A percentile compares a stretch with the other conserved stretches of the same genome.
These are phyloP conservation scores for Axinella damicornis DNA, from an alignment of 37 sponge, comb jelly and placozoan genomes.

Conservation along the genomic window DNA sequence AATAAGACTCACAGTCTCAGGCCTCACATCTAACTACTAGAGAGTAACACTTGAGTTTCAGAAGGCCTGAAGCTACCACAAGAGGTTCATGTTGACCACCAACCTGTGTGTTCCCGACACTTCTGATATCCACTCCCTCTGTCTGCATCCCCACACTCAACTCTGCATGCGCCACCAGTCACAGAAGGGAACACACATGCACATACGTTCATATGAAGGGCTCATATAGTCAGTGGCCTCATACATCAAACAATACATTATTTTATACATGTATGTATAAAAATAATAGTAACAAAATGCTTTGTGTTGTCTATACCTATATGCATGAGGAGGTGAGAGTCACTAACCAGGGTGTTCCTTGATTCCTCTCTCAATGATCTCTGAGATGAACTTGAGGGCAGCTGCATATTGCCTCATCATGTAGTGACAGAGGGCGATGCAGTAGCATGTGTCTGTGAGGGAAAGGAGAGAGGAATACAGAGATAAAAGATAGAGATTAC, in stretches of 20 bases:
- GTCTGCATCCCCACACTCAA: slow-evolving; percentile 96
- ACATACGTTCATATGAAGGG: too few relatives aligned
- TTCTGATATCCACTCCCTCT: slow-evolving; percentile 94
- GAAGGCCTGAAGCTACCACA: too few relatives aligned
- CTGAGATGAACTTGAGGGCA: slow-evolving; percentile 94
- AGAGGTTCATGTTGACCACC: neutral
- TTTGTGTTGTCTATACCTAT: neutral
- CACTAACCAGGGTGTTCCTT: slow-evolving; percentile 87
- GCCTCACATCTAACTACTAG: too few relatives aligned
- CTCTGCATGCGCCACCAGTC: slow-evolving; percentile 47
- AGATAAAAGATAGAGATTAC: too few relatives aligned
- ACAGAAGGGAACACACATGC: too few relatives aligned
- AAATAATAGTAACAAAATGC: neutral
- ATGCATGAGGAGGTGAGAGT: too few relatives aligned
- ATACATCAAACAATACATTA: too few relatives aligned
- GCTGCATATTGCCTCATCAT: slow-evolving; percentile 87
- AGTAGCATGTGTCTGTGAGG: slow-evolving; percentile 66
- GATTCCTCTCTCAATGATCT: slow-evolving; percentile 95
- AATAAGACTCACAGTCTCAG: too few relatives aligned
- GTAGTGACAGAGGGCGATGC: slow-evolving; percentile 95
- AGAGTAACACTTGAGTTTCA: too few relatives aligned
- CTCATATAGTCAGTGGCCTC: too few relatives aligned
- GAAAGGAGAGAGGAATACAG: neutral
- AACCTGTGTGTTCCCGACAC: slow-evolving; percentile 95
- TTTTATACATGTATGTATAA: neutral